Percentiles rank a stretch among this genome's conserved stretches.
These are phyloP conservation scores for Toxostoma redivivum DNA, from an alignment of 2,113 vertebrate species.

Conservation along the genomic window DNA sequence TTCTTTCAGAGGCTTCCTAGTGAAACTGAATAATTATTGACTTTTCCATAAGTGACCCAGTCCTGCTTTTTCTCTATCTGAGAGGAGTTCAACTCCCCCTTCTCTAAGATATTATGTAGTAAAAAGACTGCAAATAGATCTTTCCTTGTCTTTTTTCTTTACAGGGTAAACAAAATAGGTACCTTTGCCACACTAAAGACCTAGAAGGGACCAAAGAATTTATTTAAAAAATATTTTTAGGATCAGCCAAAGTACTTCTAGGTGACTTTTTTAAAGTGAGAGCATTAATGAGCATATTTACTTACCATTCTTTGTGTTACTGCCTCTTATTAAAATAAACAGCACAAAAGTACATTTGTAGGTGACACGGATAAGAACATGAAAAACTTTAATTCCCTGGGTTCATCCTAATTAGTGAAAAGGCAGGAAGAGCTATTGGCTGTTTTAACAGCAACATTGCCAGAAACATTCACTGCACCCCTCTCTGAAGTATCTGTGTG, in stretches of 20 bases:
- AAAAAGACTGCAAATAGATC: neutral
- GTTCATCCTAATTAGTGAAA: neutral
- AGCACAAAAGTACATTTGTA: neutral
- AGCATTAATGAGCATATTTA: neutral
- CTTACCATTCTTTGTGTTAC: neutral
- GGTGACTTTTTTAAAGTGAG: neutral
- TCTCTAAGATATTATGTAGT: neutral
- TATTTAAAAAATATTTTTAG: neutral
- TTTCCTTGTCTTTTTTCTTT: neutral
- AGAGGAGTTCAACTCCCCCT: neutral
- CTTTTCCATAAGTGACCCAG: neutral
- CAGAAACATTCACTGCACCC: neutral
- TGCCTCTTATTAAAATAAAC: neutral
- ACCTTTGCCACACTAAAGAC: neutral
- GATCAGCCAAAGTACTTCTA: neutral
- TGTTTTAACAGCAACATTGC: neutral
- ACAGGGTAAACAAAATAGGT: neutral
- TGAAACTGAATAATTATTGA: neutral
- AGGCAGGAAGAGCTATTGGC: neutral
- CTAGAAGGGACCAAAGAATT: neutral
- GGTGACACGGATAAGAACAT: neutral
- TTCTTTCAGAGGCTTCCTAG: neutral
- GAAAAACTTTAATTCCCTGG: neutral
- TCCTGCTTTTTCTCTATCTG: neutral
- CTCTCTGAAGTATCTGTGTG: fast-evolving